Percentiles rank a stretch among this genome's conserved stretches.
These are phyloP conservation scores for Aproaerema taeniolella DNA, from an alignment of 2,888 invertebrate genomes.

Conservation along the genomic window DNA sequence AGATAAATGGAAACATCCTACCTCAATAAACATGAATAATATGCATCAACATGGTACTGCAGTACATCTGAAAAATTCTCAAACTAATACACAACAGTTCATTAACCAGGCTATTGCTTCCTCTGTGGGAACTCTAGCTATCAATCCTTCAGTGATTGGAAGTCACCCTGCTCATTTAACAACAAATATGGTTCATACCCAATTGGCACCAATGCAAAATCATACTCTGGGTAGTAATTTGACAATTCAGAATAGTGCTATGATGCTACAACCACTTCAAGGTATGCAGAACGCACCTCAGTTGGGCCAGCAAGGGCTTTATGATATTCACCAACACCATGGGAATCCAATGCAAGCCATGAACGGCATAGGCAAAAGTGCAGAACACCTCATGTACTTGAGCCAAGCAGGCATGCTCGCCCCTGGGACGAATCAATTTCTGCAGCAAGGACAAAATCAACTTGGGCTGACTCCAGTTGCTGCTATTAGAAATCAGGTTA, in stretches of 20 bases:
- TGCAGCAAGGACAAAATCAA: conserved; percentile 80
- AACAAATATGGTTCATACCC: conserved; percentile 74
- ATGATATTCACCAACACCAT: conserved; percentile 70
- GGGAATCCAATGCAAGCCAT: conserved; percentile 69
- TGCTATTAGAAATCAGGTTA: conserved; percentile 70
- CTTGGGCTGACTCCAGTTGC: conserved; percentile 71
- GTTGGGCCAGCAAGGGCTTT: conserved; percentile 69
- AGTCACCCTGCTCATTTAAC: conserved; percentile 66
- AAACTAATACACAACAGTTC: conserved; percentile 72
- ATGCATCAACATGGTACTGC: conserved; percentile 76
- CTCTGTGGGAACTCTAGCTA: conserved; percentile 65
- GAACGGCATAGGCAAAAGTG: conserved; percentile 70
- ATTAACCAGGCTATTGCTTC: conserved; percentile 69
- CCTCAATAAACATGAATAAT: conserved; percentile 75
- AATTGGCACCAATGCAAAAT: conserved; percentile 71
- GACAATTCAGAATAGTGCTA: conserved; percentile 64
- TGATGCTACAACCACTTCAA: conserved; percentile 70
- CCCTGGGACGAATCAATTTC: conserved; percentile 78
- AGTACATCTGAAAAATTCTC: conserved; percentile 67
- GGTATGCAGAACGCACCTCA: conserved; percentile 72
- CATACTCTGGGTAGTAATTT: conserved; percentile 64
- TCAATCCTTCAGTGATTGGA: conserved; percentile 68
- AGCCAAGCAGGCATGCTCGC: conserved; percentile 75
- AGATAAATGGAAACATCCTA: conserved; percentile 91
- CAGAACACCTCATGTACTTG: conserved; percentile 71